Percentiles rank a stretch among this genome's conserved stretches.
Conservation (phyloP, 2,797 vertebrate genomes). For the Enteromius unitaeniatus region DNA sequence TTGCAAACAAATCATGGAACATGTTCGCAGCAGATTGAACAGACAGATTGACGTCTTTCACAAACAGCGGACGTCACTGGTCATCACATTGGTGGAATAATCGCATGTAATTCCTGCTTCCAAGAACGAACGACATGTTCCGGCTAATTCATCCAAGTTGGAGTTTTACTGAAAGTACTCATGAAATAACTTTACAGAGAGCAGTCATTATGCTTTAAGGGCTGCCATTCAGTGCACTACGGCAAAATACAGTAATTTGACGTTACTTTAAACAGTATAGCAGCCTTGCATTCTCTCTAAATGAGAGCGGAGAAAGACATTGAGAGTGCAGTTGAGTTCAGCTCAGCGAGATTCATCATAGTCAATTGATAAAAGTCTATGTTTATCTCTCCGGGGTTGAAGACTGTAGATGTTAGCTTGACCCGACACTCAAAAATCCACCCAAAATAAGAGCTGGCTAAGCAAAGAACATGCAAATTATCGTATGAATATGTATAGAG, state of each 20-base stretch:
- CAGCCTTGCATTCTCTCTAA: conserved; percentile 47
- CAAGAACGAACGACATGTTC: conserved; percentile 30
- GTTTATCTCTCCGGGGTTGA: conserved; percentile 34
- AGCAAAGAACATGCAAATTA: conserved; percentile 22
- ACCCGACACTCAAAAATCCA: conserved; percentile 7
- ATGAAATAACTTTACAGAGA: conserved; percentile 25
- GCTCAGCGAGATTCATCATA: conserved; percentile 50
- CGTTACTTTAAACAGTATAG: conserved; percentile 53
- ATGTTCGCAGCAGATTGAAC: conserved; percentile 38
- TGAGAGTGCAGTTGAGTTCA: conserved; percentile 36
- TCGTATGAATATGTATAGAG: conserved; percentile 52
- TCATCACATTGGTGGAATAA: conserved; percentile 39
- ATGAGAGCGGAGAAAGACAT: conserved; percentile 54
- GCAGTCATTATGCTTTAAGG: conserved; percentile 36
- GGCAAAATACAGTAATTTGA: conserved; percentile 56
- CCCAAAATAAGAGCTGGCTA: conserved; percentile 2
- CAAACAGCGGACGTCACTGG: conserved; percentile 21
- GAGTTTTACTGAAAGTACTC: conserved; percentile 27
- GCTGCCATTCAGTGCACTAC: conserved; percentile 44
- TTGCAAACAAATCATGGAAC: conserved; percentile 36
- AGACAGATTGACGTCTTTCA: conserved; percentile 37
- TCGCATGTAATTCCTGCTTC: conserved; percentile 31
- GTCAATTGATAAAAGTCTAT: conserved; percentile 52
- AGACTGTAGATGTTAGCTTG: conserved; percentile 10
- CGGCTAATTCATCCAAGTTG: conserved; percentile 16